Conservation (phyloP, 2,113 vertebrate genomes). For the Lasiurus cinereus region DNA sequence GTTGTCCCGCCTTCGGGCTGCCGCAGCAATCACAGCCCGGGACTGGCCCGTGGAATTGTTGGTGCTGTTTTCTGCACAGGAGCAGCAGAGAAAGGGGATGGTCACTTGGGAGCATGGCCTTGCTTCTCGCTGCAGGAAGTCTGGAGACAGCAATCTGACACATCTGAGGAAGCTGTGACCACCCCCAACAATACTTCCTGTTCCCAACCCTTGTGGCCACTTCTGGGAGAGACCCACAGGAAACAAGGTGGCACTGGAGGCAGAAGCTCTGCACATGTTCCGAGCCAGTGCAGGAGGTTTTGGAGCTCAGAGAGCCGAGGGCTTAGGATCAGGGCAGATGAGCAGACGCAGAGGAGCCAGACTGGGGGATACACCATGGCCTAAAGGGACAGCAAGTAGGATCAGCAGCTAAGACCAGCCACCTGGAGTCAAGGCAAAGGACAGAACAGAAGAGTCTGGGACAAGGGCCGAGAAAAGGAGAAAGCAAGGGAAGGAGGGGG, state of each 20-base stretch:
- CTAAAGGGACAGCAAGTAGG: constrained; percentile 64
- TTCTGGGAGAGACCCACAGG: constrained; percentile 5
- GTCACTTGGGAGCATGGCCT: neutral
- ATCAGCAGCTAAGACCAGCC: constrained; percentile 61
- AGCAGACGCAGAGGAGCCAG: constrained; percentile 54
- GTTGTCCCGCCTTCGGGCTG: constrained; percentile 94
- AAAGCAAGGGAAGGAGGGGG: neutral
- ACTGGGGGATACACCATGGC: neutral
- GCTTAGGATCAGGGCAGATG: constrained; percentile 29
- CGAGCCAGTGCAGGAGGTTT: constrained; percentile 13
- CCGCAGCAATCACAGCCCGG: constrained; percentile 95
- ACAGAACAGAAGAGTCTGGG: constrained; percentile 66
- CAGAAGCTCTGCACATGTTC: neutral
- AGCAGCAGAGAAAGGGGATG: neutral
- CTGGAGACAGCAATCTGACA: neutral
- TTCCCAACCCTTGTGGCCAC: constrained; percentile 47
- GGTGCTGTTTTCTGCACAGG: constrained; percentile 91
- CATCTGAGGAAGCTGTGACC: neutral
- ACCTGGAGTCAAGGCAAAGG: constrained; percentile 63
- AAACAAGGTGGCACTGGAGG: neutral
- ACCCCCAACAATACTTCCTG: neutral
- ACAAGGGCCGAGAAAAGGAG: neutral
- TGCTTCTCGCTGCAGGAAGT: neutral
- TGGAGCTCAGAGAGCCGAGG: neutral
- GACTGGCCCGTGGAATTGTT: constrained; percentile 96